These are phyloP conservation scores for Acheta domesticus DNA, from an alignment of 2,888 invertebrate species.

Conservation along the genomic window DNA sequence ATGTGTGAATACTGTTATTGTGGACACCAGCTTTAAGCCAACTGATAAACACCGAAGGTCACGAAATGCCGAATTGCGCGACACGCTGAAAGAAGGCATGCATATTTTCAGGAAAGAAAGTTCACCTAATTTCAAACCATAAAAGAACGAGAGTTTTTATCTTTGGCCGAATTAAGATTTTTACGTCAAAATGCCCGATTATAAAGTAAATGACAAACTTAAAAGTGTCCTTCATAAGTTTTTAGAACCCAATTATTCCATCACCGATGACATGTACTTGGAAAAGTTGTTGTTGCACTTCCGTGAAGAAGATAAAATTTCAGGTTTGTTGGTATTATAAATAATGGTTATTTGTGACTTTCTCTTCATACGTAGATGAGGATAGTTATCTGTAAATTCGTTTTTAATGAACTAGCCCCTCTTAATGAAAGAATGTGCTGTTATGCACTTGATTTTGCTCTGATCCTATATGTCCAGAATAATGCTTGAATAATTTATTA, in stretches of 20 bases:
- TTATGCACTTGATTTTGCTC: too few relatives aligned
- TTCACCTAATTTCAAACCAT: neutral
- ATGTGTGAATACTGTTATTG: too few relatives aligned
- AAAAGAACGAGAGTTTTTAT: neutral
- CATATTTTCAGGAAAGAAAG: neutral
- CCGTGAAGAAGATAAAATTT: conserved; percentile 42
- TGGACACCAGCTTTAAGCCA: neutral
- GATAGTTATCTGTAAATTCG: too few relatives aligned
- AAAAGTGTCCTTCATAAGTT: conserved; percentile 58
- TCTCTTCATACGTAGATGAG: too few relatives aligned
- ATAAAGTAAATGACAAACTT: conserved; percentile 51
- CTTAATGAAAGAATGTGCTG: too few relatives aligned
- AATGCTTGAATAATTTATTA: too few relatives aligned
- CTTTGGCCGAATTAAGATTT: neutral
- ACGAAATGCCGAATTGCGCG: neutral
- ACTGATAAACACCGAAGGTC: conserved; percentile 9
- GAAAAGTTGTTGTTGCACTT: conserved; percentile 62
- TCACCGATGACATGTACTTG: conserved; percentile 61
- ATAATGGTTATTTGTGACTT: neutral
- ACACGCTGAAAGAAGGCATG: neutral
- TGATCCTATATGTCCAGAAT: too few relatives aligned
- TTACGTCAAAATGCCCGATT: conserved; percentile 25
- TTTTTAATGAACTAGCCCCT: too few relatives aligned
- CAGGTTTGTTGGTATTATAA: conserved; percentile 11
- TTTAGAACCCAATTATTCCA: conserved; percentile 56